Evolutionary conservation across 1,140 invertebrate species (phyloP).

Genomic region (Nymphalis io): DNA sequence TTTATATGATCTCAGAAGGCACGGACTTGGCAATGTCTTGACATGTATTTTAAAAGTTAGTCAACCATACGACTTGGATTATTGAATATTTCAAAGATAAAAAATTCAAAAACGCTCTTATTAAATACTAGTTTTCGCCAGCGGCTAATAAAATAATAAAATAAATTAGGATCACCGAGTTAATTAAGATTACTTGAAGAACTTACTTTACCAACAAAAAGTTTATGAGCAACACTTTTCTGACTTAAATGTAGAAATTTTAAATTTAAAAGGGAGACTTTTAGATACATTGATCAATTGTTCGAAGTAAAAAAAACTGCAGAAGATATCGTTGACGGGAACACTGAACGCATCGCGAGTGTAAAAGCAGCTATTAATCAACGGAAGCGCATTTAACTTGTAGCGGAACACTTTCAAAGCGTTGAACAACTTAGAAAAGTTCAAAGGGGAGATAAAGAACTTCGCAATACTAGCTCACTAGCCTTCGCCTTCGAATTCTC

Average conservation of each 20-base stretch:
- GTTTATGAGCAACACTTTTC: too few relatives aligned
- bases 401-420: constrained; percentile 15
- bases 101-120: background rate
- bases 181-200: too few relatives aligned
- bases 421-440: constrained; percentile 13
- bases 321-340: constrained; percentile 2
- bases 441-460: constrained; percentile 13
- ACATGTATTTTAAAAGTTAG: constrained; percentile 5
- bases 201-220: too few relatives aligned
- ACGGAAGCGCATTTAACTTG: constrained; percentile 23
- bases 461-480: constrained; percentile 1
- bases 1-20: background rate
- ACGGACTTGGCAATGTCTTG: background rate
- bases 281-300: background rate
- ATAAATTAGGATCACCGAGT: too few relatives aligned
- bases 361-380: constrained; percentile 25
- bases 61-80: background rate
- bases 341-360: constrained; percentile 20
- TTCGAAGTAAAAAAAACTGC: background rate
- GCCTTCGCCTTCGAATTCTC: constrained; percentile 1
- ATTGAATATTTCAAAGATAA: background rate
- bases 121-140: background rate
- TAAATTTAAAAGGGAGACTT: too few relatives aligned
- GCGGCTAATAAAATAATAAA: too few relatives aligned
- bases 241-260: too few relatives aligned